These are phyloP conservation scores for Lepus townsendii DNA, from an alignment of 2,797 vertebrate species.

Conservation along the genomic window DNA sequence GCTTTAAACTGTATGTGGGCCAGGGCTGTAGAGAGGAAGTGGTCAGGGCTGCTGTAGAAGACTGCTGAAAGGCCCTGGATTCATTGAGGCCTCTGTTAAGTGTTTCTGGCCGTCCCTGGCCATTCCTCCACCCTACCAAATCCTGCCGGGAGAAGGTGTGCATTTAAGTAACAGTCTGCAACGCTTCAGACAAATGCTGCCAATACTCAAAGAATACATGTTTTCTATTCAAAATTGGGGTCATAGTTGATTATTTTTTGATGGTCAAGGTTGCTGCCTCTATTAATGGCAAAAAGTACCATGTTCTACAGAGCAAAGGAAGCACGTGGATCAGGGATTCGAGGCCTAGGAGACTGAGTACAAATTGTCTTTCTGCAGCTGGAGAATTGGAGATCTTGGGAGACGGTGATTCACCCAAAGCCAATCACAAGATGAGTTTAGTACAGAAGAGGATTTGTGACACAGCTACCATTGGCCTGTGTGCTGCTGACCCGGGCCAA, in stretches of 20 bases:
- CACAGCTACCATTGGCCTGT: neutral
- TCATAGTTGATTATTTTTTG: neutral
- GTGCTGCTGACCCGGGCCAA: neutral
- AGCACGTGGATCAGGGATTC: neutral
- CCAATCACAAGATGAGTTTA: neutral
- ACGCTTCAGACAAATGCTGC: neutral
- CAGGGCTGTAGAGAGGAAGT: neutral
- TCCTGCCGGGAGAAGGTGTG: neutral
- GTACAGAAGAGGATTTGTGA: neutral
- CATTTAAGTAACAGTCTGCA: conserved; percentile 5
- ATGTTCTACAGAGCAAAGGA: neutral
- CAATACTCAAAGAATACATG: neutral
- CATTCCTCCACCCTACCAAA: neutral
- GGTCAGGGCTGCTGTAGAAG: neutral
- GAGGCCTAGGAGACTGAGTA: neutral
- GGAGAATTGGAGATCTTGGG: neutral
- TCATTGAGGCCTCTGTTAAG: neutral
- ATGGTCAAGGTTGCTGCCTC: neutral
- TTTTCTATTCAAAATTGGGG: conserved; percentile 51
- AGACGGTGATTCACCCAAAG: neutral
- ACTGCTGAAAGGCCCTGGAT: neutral
- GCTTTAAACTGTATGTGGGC: neutral
- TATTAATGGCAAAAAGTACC: neutral
- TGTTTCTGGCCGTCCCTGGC: neutral
- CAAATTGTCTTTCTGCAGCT: neutral